phyloP scores from a whole-genome alignment of 1,140 invertebrate genomes.

The Papilio polyxenes region DNA sequence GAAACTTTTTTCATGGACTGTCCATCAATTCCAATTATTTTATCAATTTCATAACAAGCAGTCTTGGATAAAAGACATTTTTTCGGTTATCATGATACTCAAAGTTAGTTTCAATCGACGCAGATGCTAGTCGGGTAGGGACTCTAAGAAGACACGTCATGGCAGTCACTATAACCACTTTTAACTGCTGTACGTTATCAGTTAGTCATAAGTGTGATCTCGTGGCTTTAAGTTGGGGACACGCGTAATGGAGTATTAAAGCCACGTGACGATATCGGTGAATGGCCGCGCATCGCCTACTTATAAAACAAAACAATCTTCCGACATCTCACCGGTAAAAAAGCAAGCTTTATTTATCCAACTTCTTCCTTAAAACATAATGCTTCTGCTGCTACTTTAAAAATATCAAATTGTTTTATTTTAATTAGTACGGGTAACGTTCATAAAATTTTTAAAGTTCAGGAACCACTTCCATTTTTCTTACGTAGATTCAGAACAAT shows the following conservation, averaged over 20 bases:
- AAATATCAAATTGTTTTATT: not conserved
- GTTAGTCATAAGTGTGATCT: not conserved
- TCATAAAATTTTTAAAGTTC: not conserved
- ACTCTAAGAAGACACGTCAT: not conserved
- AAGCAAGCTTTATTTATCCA: conserved; percentile 59
- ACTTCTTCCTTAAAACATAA: conserved; percentile 64
- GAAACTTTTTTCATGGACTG: not conserved
- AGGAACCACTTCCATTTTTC: too few relatives aligned
- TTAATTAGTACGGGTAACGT: not conserved
- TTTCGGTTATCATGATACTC: too few relatives aligned
- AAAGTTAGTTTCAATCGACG: too few relatives aligned
- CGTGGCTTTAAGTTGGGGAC: not conserved
- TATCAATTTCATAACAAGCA: too few relatives aligned
- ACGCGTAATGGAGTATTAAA: not conserved
- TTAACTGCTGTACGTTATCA: conserved; percentile 19
- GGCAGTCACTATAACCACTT: conserved; percentile 37
- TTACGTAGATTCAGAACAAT: too few relatives aligned
- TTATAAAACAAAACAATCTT: conserved; percentile 54
- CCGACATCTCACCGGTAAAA: conserved; percentile 53
- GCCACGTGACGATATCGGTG: conserved; percentile 39
- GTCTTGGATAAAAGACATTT: too few relatives aligned
- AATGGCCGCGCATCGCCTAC: conserved; percentile 39
- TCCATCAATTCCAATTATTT: not conserved
- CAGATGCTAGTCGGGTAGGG: not conserved
- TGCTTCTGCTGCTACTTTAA: not conserved